Base-by-base conservation (phyloP, 2,888 invertebrate genomes). In the Orgyia antiqua region DNA sequence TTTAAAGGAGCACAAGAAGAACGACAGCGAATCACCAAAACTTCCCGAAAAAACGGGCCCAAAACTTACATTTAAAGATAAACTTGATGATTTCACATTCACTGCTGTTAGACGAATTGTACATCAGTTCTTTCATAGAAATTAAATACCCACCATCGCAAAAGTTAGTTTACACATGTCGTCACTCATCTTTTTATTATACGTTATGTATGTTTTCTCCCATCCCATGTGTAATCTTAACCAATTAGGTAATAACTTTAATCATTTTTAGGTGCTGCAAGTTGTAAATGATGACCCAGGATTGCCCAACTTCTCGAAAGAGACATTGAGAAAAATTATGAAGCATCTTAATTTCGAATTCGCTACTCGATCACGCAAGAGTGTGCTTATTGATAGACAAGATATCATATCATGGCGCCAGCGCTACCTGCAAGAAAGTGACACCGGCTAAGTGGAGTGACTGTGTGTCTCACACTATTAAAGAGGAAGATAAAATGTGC, bases 1-100 rank as follows among this genome's bases (percentile, higher is more conserved):
- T n/a, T n/a, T n/a, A n/a, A n/a, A n/a, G n/a, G n/a, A n/a, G n/a
- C n/a, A n/a, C n/a, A n/a, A n/a, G n/a, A n/a, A n/a, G n/a, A n/a
- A n/a, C n/a, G n/a, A n/a, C n/a, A n/a, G n/a, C n/a, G n/a, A n/a
- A n/a, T n/a, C n/a, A 39, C 43, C 42, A 35, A 45, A 39, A 17
- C 13, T 25, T 30, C 30, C 30, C 13, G 13, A 25, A 21, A 30
- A 30, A 25, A 3, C 11, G 47, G 48, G 42, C 37, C 46, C 45
- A 42, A 48, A 51, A 39, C 44, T 41, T 35, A 51, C 35, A 42
- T 48, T 44, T 35, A 51, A 51, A 42, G 41, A 45, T 34, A 47
- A 51, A 46, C 43, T 46, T 32, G 51, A 51, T 28, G 44, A 51
- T 44, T 51, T 47, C 36, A 45, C 47, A 38, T 47, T 47, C 37